Evolutionary conservation across 1,140 invertebrate species (phyloP).

Genomic region (Drosophila grimshawi): DNA sequence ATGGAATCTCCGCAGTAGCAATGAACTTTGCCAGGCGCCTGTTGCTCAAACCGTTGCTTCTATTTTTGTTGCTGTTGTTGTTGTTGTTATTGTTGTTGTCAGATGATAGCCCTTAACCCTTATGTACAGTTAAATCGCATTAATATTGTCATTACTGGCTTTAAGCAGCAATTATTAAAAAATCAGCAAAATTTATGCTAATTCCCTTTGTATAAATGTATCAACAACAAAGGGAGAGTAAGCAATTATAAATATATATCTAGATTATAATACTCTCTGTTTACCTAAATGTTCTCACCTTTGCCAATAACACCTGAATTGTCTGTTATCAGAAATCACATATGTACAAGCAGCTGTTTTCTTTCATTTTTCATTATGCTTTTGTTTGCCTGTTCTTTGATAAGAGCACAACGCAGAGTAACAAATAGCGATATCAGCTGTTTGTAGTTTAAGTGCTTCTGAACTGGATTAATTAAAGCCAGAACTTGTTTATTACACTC

Average conservation of each 20-base stretch:
- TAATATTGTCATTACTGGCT: neutral
- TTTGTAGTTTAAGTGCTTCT: conserved; percentile 5
- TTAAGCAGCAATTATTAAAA: neutral
- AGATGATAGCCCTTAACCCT: conserved; percentile 23
- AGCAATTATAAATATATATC: neutral
- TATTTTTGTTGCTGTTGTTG: neutral
- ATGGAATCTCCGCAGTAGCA: conserved; percentile 38
- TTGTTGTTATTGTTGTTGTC: conserved; percentile 2
- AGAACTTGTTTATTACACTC: neutral
- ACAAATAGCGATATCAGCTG: conserved; percentile 44
- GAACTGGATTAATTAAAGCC: neutral
- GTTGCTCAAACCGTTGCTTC: conserved; percentile 34
- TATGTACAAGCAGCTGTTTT: conserved; percentile 22
- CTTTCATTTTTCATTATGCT: neutral
- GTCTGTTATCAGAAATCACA: conserved; percentile 15
- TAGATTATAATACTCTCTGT: neutral
- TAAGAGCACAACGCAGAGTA: neutral
- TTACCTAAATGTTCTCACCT: neutral
- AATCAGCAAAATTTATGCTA: neutral
- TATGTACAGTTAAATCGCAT: neutral
- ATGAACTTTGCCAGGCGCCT: conserved; percentile 62
- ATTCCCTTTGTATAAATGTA: neutral
- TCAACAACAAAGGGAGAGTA: neutral
- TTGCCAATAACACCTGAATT: neutral
- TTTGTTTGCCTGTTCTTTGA: conserved; percentile 6